Evolutionary conservation across 2,888 invertebrate genomes (phyloP), one percentile per base, ranked within the genome.

Genomic region (Tetanocera ferruginea): DNA sequence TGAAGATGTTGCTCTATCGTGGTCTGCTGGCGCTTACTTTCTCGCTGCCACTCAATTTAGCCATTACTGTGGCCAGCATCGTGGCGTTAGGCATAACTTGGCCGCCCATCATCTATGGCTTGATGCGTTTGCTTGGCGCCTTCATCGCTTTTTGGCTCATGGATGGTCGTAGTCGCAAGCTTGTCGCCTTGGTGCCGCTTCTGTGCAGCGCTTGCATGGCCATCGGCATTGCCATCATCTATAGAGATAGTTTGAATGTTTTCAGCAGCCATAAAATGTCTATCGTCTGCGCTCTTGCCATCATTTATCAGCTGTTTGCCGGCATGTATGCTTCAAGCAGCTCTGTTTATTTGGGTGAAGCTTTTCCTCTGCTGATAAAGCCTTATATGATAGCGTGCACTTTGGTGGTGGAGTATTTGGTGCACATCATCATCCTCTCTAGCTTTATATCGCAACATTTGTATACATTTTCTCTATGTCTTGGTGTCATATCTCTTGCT

Each of bases 311-410:
- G 77, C 79, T 86, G 69, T 84, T 87, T 43, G 84, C 84, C 5
- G 87, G 87, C 1, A 19, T 87, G 6, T 86, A 78, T 57, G 81
- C 82, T 1, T 81, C 84, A 55, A 82, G 82, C 52, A 84, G 84
- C 1, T 79, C 88, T 0, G 79, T 79, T 3, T 88, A 86, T 64
- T 64, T 88, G 79, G 84, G 86, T 0, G 88, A 88, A 77, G 88
- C 87, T 4, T 88, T 86, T 19, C 86, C 86, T 0, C 72, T 87
- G 78, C 79, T 81, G 0, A 81, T 83, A 0, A 88, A 88, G 66
- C 83, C 84, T 4, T 83, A 78, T 37, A 79, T 84, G 5, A 84
- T 87, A 31, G 84, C 78, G 0, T 37, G 85, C 43, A 80, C 84
- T 43, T 80, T 88, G 17, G 80, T 84, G 49, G 23, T 86, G 0